Base-by-base conservation (phyloP, 2,113 vertebrate genomes). In the Dermatemys mawii region DNA sequence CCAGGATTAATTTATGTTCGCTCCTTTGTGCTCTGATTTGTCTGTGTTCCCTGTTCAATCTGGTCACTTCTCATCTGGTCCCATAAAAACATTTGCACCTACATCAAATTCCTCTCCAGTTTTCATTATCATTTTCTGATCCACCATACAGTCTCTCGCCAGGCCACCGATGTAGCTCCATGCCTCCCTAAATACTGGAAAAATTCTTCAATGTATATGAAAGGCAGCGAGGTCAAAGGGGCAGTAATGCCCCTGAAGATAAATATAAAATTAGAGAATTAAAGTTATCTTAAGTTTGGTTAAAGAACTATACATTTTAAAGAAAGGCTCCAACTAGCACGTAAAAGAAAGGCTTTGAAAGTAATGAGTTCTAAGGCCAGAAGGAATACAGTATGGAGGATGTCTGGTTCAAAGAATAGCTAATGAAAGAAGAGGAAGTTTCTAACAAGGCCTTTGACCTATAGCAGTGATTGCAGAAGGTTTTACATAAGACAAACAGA, bases 201-300 rank as follows among this genome's bases (percentile, higher is more conserved):
- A 85, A 35, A 53, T 48, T 32, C 12, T 44, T 24, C 17, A 53
- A 17, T 38, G 2, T 7, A 87, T 46, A 19, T 4, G 85, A 90
- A 41, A 8, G 5, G 2, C 48, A 27, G 5, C 41, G 32, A 76
- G 29, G 13, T 12, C 0, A 1, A 79, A 41, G 10, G 46, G 8
- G 2, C 26, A 50, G 32, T 44, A 91, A 53, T 1, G 1, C 46
- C 11, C 21, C 1, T 0, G 16, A 55, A 83, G 60, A 63, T 63
- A 35, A 60, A 63, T 35, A 63, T 63, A 35, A 63, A 63, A n/a
- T 63, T 63, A 63, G 32, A 35, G 16, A 63, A 63, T 63, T 63
- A 14, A 63, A 63, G 57, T 63, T 63, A 32, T 29, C 13, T n/a
- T 35, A 63, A 4, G 16, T 63, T 35, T 63, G 32, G 60, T 63